Evolutionary conservation across 2,797 vertebrate genomes (phyloP).

Genomic region (Astyanax mexicanus): DNA sequence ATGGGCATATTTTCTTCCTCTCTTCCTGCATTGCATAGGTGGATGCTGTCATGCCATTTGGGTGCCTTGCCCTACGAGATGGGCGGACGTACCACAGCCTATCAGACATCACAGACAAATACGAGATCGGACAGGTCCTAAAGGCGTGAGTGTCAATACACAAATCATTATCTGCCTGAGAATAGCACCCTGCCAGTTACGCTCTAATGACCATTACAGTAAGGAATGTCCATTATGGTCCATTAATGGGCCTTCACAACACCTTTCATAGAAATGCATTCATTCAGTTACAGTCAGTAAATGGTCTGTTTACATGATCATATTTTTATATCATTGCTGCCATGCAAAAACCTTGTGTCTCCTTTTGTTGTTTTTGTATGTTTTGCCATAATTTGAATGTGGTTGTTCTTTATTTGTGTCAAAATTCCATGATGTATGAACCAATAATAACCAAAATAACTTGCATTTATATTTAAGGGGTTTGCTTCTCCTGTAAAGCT

Average conservation of each 20-base stretch:
- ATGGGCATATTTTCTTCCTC: conserved; percentile 42
- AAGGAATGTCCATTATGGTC: neutral
- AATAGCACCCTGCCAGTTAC: conserved; percentile 30
- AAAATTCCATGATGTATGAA: no score
- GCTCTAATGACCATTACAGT: conserved; percentile 29
- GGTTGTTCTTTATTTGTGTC: no score
- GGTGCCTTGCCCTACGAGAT: conserved; percentile 88
- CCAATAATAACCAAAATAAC: no score
- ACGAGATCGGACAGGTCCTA: conserved; percentile 87
- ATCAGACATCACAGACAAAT: conserved; percentile 88
- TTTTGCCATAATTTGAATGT: no score
- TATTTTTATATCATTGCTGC: no score
- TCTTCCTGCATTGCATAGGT: conserved; percentile 66
- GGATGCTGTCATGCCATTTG: conserved; percentile 88
- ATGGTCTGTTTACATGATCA: no score
- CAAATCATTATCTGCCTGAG: conserved; percentile 31
- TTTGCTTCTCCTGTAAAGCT: no score
- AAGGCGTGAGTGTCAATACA: conserved; percentile 80
- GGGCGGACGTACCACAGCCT: conserved; percentile 83
- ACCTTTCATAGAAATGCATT: neutral
- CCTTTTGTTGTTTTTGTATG: neutral
- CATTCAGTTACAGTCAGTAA: neutral
- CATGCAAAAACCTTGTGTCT: no score
- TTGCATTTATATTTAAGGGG: no score
- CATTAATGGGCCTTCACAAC: conserved; percentile 14